Evolutionary conservation across 2,888 invertebrate genomes (phyloP), one percentile per base, ranked within the genome.

Genomic region (Tethea ocularis): DNA sequence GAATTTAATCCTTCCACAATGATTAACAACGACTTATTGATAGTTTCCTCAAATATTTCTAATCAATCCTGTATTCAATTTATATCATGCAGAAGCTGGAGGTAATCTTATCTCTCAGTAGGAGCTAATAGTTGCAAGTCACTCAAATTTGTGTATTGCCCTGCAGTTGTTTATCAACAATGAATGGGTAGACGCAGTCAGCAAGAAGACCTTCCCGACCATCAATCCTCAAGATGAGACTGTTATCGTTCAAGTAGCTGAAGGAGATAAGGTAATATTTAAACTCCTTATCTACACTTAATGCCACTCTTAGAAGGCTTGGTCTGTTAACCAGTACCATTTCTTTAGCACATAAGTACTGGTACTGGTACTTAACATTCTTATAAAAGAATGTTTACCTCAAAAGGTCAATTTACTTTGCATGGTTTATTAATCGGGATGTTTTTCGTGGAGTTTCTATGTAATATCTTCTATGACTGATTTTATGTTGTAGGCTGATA

Each of bases 121-220:
- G n/a, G n/a, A n/a, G n/a, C n/a, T 38, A n/a, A 41, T n/a, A 41
- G 8, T 38, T 36, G 23, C 24, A 22, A 23, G 26, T 15, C 36
- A 24, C 51, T 51, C 13, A 51, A 24, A 7, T 33, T 20, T 15
- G 24, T 24, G 24, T 36, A 26, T 52, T 54, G 17, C 13, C 69
- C 87, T 91, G 17, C 77, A 96, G 96, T 86, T 97, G 51, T 97
- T 96, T 77, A 96, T 97, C 78, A 95, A 96, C 88, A 96, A 97
- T 84, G 95, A 96, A 79, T 97, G 96, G 86, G 95, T 96, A 57
- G 95, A 98, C 80, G 95, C 98, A 0, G 94, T 93, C 8, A 96
- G 96, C 77, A 96, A 97, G 56, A 97, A 97, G 84, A 97, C 95
- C 0, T 99, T 98, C 85, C 89, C 95, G 13, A 96, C 97, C 0